Conservation (phyloP, 2,888 invertebrate genomes). For the Corbicula japonica region DNA sequence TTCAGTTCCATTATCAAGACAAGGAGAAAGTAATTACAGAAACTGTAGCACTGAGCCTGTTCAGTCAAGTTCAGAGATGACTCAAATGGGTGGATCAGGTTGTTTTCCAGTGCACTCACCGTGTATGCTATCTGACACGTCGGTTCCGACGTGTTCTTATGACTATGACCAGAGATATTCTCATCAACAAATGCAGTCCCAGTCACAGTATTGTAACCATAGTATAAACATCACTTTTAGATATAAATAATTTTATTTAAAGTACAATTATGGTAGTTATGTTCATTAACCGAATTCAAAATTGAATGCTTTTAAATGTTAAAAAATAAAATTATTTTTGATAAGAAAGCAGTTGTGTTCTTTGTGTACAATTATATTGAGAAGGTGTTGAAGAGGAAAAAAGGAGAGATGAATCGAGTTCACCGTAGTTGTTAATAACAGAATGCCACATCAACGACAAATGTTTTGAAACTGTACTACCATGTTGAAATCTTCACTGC, state of each 20-base stretch:
- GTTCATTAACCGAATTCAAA: too few species aligned
- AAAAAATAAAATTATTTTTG: too few species aligned
- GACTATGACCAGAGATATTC: slow-evolving; percentile 54
- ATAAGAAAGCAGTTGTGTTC: too few species aligned
- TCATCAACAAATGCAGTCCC: slow-evolving; percentile 42
- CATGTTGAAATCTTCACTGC: too few species aligned
- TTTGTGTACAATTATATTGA: too few species aligned
- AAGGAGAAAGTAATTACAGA: slow-evolving; percentile 47
- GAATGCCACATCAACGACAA: too few species aligned
- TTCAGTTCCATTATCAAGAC: slow-evolving; percentile 45
- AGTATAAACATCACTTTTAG: slow-evolving; percentile 83
- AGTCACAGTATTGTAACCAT: slow-evolving; percentile 75
- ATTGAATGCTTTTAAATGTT: too few species aligned
- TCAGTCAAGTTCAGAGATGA: slow-evolving; percentile 40
- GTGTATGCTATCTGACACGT: slow-evolving; percentile 41
- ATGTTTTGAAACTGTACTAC: too few species aligned
- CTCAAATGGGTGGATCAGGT: slow-evolving; percentile 41
- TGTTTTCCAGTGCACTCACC: slow-evolving; percentile 50
- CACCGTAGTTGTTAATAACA: too few species aligned
- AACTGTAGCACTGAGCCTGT: slow-evolving; percentile 51
- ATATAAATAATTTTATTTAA: slow-evolving; percentile 72
- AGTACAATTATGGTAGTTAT: too few species aligned
- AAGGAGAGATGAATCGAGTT: too few species aligned
- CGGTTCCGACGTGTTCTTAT: slow-evolving; percentile 42
- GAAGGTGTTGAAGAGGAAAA: too few species aligned